These are phyloP conservation scores for Nasalis larvatus DNA, from an alignment of 2,113 vertebrate genomes.

Conservation along the genomic window DNA sequence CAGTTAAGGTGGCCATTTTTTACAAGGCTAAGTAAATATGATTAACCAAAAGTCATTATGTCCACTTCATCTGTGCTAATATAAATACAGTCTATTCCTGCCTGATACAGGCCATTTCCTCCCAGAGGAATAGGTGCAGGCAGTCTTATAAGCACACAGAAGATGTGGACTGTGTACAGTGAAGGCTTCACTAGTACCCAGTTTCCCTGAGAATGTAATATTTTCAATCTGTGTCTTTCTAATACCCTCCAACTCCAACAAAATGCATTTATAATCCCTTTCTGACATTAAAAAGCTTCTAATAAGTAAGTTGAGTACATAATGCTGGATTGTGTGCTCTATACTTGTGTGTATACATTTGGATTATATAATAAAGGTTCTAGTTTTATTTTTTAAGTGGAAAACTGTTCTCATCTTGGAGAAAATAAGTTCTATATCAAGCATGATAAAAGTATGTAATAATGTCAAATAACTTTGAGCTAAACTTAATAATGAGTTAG, in stretches of 20 bases:
- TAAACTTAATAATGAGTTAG: neutral
- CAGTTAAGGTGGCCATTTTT: neutral
- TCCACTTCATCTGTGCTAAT: neutral
- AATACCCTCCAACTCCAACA: neutral
- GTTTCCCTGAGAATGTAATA: neutral
- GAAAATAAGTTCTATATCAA: neutral
- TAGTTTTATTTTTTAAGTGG: neutral
- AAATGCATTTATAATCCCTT: neutral
- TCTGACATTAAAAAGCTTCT: neutral
- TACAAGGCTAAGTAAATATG: neutral
- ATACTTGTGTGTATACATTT: neutral
- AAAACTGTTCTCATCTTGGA: neutral
- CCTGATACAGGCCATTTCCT: neutral
- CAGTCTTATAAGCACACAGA: neutral
- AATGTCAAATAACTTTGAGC: neutral
- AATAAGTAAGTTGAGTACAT: neutral
- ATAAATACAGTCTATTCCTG: neutral
- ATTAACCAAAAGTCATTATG: neutral
- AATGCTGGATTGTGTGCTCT: neutral
- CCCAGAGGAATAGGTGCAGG: neutral
- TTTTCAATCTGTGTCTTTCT: neutral
- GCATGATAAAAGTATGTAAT: neutral
- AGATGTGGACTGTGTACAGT: neutral
- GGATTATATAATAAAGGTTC: neutral
- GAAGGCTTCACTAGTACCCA: neutral